Base-by-base conservation (phyloP, 2,888 invertebrate genomes). In the Lasioglossum vierecki region DNA sequence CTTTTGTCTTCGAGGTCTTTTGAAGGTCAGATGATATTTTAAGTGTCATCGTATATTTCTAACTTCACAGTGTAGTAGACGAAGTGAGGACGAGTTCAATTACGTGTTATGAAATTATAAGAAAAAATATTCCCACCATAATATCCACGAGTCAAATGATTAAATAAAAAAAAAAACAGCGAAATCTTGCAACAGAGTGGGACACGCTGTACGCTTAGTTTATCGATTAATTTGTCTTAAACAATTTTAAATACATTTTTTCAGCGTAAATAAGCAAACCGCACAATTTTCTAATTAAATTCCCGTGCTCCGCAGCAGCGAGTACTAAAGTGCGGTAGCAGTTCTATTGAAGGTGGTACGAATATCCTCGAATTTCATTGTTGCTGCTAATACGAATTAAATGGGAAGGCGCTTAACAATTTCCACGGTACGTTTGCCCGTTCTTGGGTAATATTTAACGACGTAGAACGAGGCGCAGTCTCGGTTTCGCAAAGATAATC, bases 401-500 rank as follows among this genome's bases (percentile, higher is more conserved):
- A 68, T 39, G 63, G 30, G 63, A 63, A 8, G 39, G 39, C 18
- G 68, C 39, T 39, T 22, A 68, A 68, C 68, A 68, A 39, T 68
- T 68, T 68, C 68, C 22, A 39, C 22, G 68, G 68, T 35, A 68
- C 22, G 41, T 70, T 70, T n/a, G n/a, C 41, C 13, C 18, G 41
- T 22, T n/a, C 41, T 41, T n/a, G 4, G 41, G 41, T 41, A n/a
- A 70, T 70, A 41, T 63, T 49, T 35, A 72, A 30, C 49, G n/a
- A 9, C 26, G 35, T 35, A 39, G 70, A 68, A 68, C 68, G 71
- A 35, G 22, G 63, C 9, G 71, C 26, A 13, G 15, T 35, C 30
- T n/a, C 66, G 49, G 41, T 44, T 80, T 30, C 39, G 66, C 63
- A 71, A 66, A 72, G 72, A 82, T 73, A 83, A 83, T 49, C 57